These are phyloP conservation scores for Gordius sp. DNA, from an alignment of 2,888 invertebrate species.

Conservation along the genomic window DNA sequence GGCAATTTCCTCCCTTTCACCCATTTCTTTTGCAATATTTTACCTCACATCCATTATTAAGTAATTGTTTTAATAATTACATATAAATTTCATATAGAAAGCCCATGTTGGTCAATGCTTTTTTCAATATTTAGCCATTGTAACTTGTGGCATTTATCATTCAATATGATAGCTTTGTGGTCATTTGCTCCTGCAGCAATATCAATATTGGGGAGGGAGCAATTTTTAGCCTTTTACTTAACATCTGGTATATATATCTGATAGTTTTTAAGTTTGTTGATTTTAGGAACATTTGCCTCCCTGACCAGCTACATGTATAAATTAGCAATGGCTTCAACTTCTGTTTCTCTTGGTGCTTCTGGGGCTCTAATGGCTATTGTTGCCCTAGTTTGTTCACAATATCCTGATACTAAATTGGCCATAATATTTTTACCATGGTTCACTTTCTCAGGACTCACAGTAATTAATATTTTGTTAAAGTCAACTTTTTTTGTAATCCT, in stretches of 20 bases:
- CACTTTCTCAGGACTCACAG: constrained; percentile 57
- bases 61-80: background rate
- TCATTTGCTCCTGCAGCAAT: constrained; percentile 10
- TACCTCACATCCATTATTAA: background rate
- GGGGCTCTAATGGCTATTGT: background rate
- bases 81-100: background rate
- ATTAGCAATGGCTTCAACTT: background rate
- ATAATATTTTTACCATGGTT: constrained; percentile 66
- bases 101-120: constrained; percentile 7
- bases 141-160: background rate
- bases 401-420: constrained; percentile 54
- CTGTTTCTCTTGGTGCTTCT: constrained; percentile 3
- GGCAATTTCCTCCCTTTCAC: background rate
- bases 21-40: background rate
- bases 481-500: constrained; percentile 15
- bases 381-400: background rate
- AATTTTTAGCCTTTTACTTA: constrained; percentile 7
- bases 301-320: background rate
- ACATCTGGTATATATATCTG: background rate
- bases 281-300: constrained; percentile 1
- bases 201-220: background rate
- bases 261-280: background rate
- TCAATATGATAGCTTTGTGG: constrained; percentile 14
- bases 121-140: background rate
- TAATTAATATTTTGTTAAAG: constrained; percentile 30